Base-by-base conservation (phyloP, 2,888 invertebrate species). In the Heliconius cydno region DNA sequence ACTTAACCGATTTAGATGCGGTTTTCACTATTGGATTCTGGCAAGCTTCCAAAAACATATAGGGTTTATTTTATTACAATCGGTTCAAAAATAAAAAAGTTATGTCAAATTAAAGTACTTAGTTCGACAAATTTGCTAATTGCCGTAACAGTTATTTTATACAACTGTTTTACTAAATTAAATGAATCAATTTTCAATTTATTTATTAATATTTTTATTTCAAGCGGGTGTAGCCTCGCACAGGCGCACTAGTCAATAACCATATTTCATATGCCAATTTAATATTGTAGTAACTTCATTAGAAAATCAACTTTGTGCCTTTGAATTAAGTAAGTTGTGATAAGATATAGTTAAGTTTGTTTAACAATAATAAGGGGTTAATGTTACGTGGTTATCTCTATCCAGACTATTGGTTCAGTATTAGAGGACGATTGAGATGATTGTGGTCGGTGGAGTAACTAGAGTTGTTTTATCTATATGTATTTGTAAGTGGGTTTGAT, bases 321-420 rank as follows among this genome's bases (percentile, higher is more conserved):
- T 60, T 30, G 52, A 30, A 22, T 28, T 70, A 74, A 83, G 71
- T 80, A 30, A 38, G 60, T 15, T 75, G 9, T 46, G 66, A 63
- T 41, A 25, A 60, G 66, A 66, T 79, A 57, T 46, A 41, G 38
- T 82, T 85, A 85, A 86, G 86, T 88, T 87, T 86, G 83, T 82
- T 6, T 83, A 82, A 86, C 86, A 87, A 89, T 93, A 93, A 93
- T 93, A 90, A 92, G 92, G 91, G 91, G 91, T 91, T 93, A 93
- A 93, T 92, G 90, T 86, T 84, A 88, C 92, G 79, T 87, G 87
- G 92, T 91, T 89, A 92, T 93, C 92, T 91, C 91, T 92, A 93
- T 93, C 92, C 91, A 88, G 89, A 90, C 90, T 92, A 92, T 94
- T 93, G 91, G 91, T 92, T 93, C 90, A 89, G 89, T 86, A 86